Conservation (phyloP, 2,113 vertebrate genomes). For the Malurus alboscapulatus region DNA sequence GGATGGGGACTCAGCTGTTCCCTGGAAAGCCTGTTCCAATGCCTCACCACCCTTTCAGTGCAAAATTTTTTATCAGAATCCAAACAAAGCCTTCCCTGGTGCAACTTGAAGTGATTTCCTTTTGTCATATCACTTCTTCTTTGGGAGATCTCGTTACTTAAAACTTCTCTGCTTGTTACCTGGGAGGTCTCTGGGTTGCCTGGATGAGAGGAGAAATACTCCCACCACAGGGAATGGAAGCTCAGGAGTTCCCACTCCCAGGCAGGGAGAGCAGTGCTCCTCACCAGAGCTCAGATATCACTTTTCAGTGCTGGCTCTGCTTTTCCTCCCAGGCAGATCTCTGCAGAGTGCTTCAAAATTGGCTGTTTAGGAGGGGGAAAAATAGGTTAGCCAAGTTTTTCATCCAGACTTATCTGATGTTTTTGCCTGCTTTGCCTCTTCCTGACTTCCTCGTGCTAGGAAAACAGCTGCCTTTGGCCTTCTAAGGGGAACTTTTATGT, state of each 20-base stretch:
- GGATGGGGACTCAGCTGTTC: neutral
- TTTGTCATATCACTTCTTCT: neutral
- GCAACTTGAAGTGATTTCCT: neutral
- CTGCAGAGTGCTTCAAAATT: neutral
- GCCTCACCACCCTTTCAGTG: neutral
- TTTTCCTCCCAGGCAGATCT: neutral
- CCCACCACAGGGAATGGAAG: neutral
- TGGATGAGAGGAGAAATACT: neutral
- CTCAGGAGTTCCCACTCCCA: accelerated
- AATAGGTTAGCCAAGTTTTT: conserved; percentile 51
- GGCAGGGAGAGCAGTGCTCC: neutral
- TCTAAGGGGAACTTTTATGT: conserved; percentile 9
- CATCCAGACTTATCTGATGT: conserved; percentile 23
- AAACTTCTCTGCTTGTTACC: neutral
- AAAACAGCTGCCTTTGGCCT: conserved; percentile 47
- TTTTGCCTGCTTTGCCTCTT: conserved; percentile 43
- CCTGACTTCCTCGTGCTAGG: conserved; percentile 17
- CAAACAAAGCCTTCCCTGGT: neutral
- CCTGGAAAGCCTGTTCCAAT: neutral
- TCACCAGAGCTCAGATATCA: neutral
- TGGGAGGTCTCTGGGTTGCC: neutral
- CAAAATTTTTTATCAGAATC: neutral
- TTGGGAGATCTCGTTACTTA: neutral
- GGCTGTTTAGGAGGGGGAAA: neutral
- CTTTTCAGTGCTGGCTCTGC: neutral